phyloP scores from a whole-genome alignment of 2,113 vertebrate species.

The Recurvirostra avosetta region DNA sequence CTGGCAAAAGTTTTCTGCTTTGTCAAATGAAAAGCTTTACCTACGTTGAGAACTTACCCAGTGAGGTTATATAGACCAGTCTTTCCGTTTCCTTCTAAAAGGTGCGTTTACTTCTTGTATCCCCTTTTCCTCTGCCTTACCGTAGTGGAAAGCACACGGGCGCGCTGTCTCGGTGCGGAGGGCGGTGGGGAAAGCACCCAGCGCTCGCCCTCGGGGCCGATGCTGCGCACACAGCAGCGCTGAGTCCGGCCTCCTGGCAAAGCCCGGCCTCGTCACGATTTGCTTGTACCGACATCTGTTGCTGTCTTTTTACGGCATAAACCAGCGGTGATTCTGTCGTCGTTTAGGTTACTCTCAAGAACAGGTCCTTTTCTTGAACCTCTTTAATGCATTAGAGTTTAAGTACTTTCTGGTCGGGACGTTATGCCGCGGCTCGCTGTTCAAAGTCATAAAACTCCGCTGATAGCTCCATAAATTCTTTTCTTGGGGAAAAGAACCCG shows the following conservation, averaged over 20 bases:
- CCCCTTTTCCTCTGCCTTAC: background rate
- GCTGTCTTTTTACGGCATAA: background rate
- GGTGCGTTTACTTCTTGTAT: background rate
- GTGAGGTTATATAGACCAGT: background rate
- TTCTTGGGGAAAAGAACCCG: background rate
- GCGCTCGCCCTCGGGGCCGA: background rate
- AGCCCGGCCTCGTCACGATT: fast-evolving
- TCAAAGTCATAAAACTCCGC: background rate
- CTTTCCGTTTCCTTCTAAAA: background rate
- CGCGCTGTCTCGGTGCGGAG: background rate
- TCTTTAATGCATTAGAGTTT: background rate
- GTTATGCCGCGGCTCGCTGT: background rate
- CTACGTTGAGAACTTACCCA: background rate
- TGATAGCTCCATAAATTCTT: constrained; percentile 31
- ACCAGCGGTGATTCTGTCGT: fast-evolving
- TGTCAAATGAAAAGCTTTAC: constrained; percentile 24
- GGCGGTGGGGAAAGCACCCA: background rate
- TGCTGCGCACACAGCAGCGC: background rate
- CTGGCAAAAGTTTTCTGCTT: constrained; percentile 51
- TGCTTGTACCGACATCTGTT: background rate
- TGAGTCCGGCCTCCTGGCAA: background rate
- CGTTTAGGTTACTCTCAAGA: background rate
- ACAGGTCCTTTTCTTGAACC: background rate
- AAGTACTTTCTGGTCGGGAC: background rate
- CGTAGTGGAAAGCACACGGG: background rate